Evolutionary conservation across 2,113 vertebrate genomes (phyloP), one percentile per base, ranked within the genome.

Genomic region (Macaca fascicularis): DNA sequence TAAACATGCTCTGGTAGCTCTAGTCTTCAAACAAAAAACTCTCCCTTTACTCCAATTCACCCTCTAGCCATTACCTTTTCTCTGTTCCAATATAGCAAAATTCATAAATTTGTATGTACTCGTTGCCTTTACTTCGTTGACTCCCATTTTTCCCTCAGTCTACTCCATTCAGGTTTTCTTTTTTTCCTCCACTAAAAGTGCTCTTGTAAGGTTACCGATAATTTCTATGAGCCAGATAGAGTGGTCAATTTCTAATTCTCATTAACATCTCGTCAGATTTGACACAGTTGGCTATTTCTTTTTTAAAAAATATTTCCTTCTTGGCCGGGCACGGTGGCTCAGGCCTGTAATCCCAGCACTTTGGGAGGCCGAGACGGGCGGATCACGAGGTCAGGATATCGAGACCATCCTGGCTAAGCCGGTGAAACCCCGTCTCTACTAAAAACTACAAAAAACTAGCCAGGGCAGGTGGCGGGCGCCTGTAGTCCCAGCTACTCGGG

Each of bases 251-350:
- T 95, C 38, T 87, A 43, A 70, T 96, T 93, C 40, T 78, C 35
- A 90, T 13, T 79, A 72, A 78, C 38, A 83, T 96, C 25, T 95
- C 27, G 38, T 30, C 30, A 81, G 82, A 88, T 93, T 91, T 91
- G 43, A 74, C 88, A 40, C 1, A 40, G 35, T 82, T 90, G 9
- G 3, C 95, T 75, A 45, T 78, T 70, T 38, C 23, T 48, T 69
- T 59, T 95, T 75, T 32, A 72, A 57, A 94, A 96, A 50, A n/a
- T 16, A 43, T 19, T 80, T 38, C 45, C 70, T 8, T 69, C 72
- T 81, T 85, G 75, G 40, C 30, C 0, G 48, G 48, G 48, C 3
- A 3, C 13, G 48, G 48, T 50, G 48, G 13, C 48, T 13, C 48
- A 50, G 48, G 48, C 48, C 48, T 13, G 48, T 50, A 50, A 50